Base-by-base conservation (phyloP, 1,140 invertebrate species). In the Sminthurides bifidus region DNA sequence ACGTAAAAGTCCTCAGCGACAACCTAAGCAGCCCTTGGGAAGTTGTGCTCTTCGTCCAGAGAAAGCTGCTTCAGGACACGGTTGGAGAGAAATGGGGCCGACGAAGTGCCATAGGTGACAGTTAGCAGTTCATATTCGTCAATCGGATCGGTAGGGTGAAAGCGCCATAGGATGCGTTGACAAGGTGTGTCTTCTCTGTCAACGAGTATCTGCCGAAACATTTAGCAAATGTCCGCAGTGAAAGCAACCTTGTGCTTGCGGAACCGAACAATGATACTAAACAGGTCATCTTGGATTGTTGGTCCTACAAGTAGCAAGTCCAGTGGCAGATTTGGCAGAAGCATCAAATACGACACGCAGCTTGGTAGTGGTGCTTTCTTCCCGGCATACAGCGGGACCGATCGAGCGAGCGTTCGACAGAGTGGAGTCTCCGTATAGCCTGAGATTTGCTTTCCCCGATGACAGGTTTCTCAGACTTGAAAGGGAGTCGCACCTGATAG, bases 221-320 rank as follows among this genome's bases (percentile, higher is more conserved):
- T 65, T 48, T 66, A 60, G 58, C 53, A 19, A n/a, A 67, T 58
- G 40, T 67, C 63, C n/a, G 53, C 54, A 14, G 56, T 57, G 15
- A 68, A 37, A 14, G 56, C 64, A 26, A 62, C 37, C 19, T 15
- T 12, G 35, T 60, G 56, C 14, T 57, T 33, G 21, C 64, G 35
- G 40, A 66, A 56, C n/a, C 31, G 17, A 15, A 54, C 15, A 3
- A 54, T 12, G 31, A 53, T 37, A 19, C 41, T 19, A 21, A 55
- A 17, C 30, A 56, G 24, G 35, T 56, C 54, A 15, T 45, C 37
- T 48, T 58, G 62, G 1, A 61, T 14, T 17, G 23, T 52, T 12
- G 59, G 46, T 14, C 59, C 62, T 6, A 59, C 43, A 3, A 43
- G 35, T 15, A 64, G 62, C 61, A 2, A 52, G n/a, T 1, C 43